phyloP scores from a whole-genome alignment of 1,140 invertebrate species.

The Tetramorium simillimum region DNA sequence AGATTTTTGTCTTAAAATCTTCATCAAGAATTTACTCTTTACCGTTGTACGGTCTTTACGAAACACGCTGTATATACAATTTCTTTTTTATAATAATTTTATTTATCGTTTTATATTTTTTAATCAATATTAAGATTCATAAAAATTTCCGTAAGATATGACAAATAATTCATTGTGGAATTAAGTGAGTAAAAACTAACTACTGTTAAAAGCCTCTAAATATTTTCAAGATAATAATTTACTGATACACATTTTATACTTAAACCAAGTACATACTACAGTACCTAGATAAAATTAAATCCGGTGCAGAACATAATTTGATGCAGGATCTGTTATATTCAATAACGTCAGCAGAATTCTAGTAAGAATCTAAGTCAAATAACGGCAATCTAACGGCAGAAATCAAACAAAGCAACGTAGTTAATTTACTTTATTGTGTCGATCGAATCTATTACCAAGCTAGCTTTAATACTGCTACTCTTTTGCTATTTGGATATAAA shows the following conservation, averaged over 20 bases:
- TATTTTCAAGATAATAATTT: conserved; percentile 3
- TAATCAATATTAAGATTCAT: neutral
- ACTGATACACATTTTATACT: neutral
- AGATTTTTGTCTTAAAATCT: too few species aligned
- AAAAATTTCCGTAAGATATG: neutral
- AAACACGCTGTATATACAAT: too few species aligned
- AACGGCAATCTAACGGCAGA: neutral
- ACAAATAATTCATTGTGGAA: neutral
- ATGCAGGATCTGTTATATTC: neutral
- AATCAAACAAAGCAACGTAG: neutral
- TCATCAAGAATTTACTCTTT: too few species aligned
- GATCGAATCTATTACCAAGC: neutral
- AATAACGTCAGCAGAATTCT: neutral
- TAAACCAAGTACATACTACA: neutral
- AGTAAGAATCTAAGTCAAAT: conserved; percentile 14
- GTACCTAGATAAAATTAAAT: neutral
- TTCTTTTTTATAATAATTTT: neutral
- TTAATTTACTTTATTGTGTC: neutral
- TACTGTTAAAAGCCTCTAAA: neutral
- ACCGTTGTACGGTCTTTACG: too few species aligned
- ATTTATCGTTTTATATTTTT: neutral
- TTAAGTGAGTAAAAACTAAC: neutral
- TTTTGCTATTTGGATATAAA: neutral
- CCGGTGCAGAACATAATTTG: neutral
- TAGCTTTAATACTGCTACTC: neutral